A percentile compares a stretch with the other conserved stretches of the same genome.
These are phyloP conservation scores for Coracias cyanogaster DNA, from an alignment of 2,797 vertebrate species.

Conservation along the genomic window DNA sequence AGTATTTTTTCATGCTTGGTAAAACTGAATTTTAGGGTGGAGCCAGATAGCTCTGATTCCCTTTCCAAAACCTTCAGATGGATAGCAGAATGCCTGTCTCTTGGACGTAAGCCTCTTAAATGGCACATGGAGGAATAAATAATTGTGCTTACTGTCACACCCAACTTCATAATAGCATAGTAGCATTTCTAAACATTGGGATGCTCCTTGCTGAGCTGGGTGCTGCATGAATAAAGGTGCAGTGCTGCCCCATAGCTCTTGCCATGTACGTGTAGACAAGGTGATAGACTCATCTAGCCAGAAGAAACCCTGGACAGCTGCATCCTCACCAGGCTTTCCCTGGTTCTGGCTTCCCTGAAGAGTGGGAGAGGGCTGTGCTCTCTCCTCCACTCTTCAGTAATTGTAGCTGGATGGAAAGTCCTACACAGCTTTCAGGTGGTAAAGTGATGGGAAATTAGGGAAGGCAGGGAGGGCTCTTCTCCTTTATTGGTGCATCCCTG, in stretches of 20 bases:
- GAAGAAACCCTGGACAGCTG: rapidly evolving
- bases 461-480: neutral
- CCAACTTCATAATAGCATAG: neutral
- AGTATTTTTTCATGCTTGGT: rapidly evolving
- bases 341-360: neutral
- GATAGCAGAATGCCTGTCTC: neutral
- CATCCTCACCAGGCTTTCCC: neutral
- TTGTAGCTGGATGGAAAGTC: neutral
- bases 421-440: rapidly evolving
- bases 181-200: neutral
- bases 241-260: neutral
- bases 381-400: neutral
- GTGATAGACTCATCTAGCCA: neutral
- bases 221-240: neutral
- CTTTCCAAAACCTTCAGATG: neutral
- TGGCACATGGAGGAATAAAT: neutral
- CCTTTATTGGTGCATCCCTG: neutral
- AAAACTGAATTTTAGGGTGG: neutral
- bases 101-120: neutral
- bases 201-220: neutral
- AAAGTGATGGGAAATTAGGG: neutral
- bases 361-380: neutral
- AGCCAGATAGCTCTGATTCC: neutral
- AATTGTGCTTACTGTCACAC: neutral
- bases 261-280: neutral